Percentiles rank a stretch among this genome's conserved stretches.
Conservation (phyloP, 2,888 invertebrate genomes). For the Metallyticus violacea region DNA sequence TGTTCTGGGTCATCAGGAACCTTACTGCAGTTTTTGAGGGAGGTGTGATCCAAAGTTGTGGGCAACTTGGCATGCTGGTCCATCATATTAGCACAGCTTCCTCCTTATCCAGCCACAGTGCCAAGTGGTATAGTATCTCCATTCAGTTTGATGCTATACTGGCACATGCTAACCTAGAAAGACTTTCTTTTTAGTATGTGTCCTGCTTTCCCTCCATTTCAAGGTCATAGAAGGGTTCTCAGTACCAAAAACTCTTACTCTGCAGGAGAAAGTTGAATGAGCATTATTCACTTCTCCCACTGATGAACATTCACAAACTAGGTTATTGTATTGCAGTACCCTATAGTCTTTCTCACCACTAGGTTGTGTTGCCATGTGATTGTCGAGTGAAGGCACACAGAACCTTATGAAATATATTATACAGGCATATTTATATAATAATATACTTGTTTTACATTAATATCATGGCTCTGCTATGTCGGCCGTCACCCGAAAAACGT, state of each 20-base stretch:
- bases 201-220: conserved; percentile 7
- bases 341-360: background rate
- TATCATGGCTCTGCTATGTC: too few relatives aligned
- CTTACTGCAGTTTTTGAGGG: background rate
- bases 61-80: conserved; percentile 7
- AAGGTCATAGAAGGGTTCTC: conserved; percentile 9
- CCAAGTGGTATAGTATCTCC: background rate
- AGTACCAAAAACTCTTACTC: background rate
- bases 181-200: background rate
- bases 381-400: too few relatives aligned
- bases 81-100: background rate
- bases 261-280: background rate
- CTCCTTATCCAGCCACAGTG: background rate
- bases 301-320: background rate
- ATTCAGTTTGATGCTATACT: background rate
- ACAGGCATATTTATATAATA: too few relatives aligned
- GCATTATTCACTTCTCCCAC: background rate
- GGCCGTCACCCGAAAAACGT: too few relatives aligned
- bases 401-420: too few relatives aligned
- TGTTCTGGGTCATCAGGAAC: background rate
- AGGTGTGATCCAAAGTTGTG: background rate
- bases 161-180: conserved; percentile 12
- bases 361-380: too few relatives aligned
- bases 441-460: too few relatives aligned
- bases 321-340: background rate